These are phyloP conservation scores for Macropus fuliginosus DNA, from an alignment of 2,797 vertebrate genomes.

Conservation along the genomic window DNA sequence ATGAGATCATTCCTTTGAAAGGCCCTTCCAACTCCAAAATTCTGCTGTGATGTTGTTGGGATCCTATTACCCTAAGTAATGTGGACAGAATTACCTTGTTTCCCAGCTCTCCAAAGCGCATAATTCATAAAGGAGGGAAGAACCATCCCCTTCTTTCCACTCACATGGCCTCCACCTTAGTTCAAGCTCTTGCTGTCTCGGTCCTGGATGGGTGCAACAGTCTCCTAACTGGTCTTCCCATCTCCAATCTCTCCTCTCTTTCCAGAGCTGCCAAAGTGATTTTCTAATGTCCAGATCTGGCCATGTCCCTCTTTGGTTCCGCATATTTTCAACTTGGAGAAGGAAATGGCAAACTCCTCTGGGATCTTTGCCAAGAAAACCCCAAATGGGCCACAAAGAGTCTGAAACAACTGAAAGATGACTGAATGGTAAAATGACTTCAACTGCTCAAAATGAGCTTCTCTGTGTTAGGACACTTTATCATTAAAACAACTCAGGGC, in stretches of 20 bases:
- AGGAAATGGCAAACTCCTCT: background rate
- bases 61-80: background rate
- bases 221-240: background rate
- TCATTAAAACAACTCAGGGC: background rate
- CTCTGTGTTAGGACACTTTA: background rate
- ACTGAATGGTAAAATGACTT: background rate
- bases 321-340: background rate
- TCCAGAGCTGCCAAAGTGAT: background rate
- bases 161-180: constrained; percentile 63
- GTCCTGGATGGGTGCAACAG: background rate
- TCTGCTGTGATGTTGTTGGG: background rate
- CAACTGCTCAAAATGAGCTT: background rate
- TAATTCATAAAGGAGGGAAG: background rate
- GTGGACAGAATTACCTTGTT: background rate
- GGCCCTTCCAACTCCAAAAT: background rate
- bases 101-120: background rate
- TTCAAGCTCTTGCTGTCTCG: background rate
- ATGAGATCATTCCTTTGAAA: background rate
- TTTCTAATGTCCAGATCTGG: background rate
- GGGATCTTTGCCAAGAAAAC: background rate
- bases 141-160: background rate
- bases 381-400: background rate
- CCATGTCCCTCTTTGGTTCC: background rate
- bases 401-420: background rate
- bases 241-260: background rate